A percentile compares a stretch with the other conserved stretches of the same genome.
phyloP scores from a whole-genome alignment of 2,797 vertebrate genomes.

The Anisognathus igniventris region DNA sequence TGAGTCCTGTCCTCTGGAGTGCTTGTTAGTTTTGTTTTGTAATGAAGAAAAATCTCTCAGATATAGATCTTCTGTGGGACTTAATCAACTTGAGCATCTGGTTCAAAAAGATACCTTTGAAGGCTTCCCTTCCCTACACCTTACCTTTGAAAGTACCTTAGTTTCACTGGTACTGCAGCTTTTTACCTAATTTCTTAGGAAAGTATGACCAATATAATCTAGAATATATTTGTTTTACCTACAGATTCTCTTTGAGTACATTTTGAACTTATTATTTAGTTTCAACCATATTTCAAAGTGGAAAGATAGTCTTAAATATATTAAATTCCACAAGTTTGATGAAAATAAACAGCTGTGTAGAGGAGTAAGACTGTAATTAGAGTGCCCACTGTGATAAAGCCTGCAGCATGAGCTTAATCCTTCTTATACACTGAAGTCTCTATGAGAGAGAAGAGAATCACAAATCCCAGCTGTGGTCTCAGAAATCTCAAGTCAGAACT shows the following conservation, averaged over 20 bases:
- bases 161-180: background rate
- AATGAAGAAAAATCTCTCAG: conserved; percentile 48
- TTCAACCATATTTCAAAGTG: background rate
- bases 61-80: background rate
- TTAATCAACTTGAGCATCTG: background rate
- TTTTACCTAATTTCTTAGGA: background rate
- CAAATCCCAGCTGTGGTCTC: background rate
- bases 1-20: background rate
- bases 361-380: conserved; percentile 39
- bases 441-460: background rate
- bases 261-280: background rate
- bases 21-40: conserved; percentile 16
- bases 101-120: background rate
- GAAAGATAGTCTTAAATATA: background rate
- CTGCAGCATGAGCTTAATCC: conserved; percentile 13
- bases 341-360: conserved; percentile 33
- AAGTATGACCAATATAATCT: background rate
- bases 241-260: background rate
- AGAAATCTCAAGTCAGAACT: conserved; percentile 4
- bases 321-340: background rate
- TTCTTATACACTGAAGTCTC: conserved; percentile 3
- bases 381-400: conserved; percentile 6
- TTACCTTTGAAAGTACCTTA: background rate
- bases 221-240: background rate
- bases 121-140: background rate